phyloP scores from a whole-genome alignment of 2,888 invertebrate genomes.

The Salpingus planirostris region DNA sequence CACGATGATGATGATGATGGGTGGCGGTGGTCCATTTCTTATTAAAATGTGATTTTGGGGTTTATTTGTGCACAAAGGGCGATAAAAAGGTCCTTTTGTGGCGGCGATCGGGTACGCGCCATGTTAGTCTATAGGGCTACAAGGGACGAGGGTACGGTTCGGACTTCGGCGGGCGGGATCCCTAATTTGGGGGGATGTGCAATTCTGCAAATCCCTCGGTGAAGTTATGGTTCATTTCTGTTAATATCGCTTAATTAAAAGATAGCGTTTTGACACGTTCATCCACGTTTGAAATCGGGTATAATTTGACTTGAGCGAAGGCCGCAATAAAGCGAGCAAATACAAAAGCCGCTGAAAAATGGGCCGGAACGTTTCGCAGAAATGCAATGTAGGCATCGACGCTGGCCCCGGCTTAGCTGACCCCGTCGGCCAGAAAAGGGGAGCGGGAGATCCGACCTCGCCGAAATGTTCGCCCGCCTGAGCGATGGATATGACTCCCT shows the following conservation, averaged over 20 bases:
- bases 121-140: no score
- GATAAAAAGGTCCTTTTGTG: no score
- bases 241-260: conserved; percentile 13
- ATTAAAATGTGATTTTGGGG: no score
- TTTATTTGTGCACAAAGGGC: no score
- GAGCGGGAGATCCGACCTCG: conserved; percentile 7
- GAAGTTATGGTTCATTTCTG: neutral
- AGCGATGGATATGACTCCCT: conserved; percentile 12
- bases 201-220: no score
- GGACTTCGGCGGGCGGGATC: no score
- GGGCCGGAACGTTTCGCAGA: conserved; percentile 9
- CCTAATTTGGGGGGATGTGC: no score
- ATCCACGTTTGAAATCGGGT: conserved; percentile 12
- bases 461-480: conserved; percentile 10
- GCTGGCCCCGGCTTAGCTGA: conserved; percentile 13
- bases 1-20: no score
- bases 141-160: no score
- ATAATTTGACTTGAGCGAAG: conserved; percentile 12
- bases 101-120: no score
- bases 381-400: conserved; percentile 14
- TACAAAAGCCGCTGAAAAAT: conserved; percentile 15
- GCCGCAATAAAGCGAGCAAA: conserved; percentile 13
- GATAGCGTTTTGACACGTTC: conserved; percentile 14
- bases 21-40: no score
- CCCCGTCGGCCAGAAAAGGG: conserved; percentile 7